Evolutionary conservation across 2,888 invertebrate genomes (phyloP), one percentile per base, ranked within the genome.

Genomic region (Lordiphosa fenestrarum): DNA sequence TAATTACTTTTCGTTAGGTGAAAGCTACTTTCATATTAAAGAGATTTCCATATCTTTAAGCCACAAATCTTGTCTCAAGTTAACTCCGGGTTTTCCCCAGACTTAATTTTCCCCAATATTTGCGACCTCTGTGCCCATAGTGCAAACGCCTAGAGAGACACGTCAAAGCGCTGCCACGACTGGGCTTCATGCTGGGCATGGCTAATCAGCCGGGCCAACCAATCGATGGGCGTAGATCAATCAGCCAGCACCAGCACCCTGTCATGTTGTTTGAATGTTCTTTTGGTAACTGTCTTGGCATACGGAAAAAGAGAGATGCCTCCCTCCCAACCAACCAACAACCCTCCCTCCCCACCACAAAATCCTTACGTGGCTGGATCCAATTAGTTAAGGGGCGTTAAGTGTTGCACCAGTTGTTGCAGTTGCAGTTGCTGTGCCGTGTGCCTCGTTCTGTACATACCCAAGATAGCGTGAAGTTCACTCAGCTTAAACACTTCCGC

Each of bases 331-430:
- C 15, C 13, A 30, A n/a, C n/a, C n/a, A n/a, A n/a, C n/a, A n/a
- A 13, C 30, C 9, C 15, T 10, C 10, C 19, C 19, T 19, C 13
- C 19, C 15, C 41, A 15, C 7, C n/a, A n/a, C 2, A 7, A 30
- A 30, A 33, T 33, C 44, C 33, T 49, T 40, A 39, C 84, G 78
- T 77, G 76, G 30, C 46, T 42, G 33, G 23, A 9, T 33, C 49
- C 49, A 82, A 84, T 77, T 77, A 82, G 68, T 70, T 64, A 62
- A 70, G 70, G 84, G 74, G 82, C 84, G 84, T 84, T 84, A 77
- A 84, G 78, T 81, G 84, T 67, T 75, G 78, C 72, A 55, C 49
- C 46, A 21, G 30, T 9, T 44, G 19, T 19, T 19, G 19, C 19
- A 19, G 19, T 19, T 19, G 19, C 19, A 19, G 19, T 19, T 19